Evolutionary conservation across 2,888 invertebrate species (phyloP), one percentile per base, ranked within the genome.

Genomic region (Pterostichus niger): DNA sequence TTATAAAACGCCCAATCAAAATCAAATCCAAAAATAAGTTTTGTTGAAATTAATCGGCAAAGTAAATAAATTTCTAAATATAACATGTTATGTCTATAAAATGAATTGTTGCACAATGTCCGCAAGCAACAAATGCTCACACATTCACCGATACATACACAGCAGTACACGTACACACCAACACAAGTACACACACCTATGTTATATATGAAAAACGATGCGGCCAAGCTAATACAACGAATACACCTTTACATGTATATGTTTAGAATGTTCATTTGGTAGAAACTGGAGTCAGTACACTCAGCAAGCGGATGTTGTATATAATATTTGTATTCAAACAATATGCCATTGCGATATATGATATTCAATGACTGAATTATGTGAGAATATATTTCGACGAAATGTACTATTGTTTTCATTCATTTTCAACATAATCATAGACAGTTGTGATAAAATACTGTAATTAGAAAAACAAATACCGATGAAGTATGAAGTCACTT

Each of bases 181-280:
- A 44, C 44, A 80, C 54, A 80, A 13, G 73, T 11, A 73, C 24
- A 81, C 15, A 81, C 56, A 71, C 17, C 31, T 35, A 73, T 64
- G 31, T 52, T 73, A 81, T 64, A 73, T 73, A 71, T 59, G 54
- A n/a, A 82, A 76, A 76, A 75, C 59, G 75, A 82, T 76, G 82
- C 82, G 82, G 82, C 82, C 82, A 73, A 82, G 82, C 75, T 76
- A 54, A 82, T 82, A 82, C 82, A 82, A 82, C 82, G 82, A 82
- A 82, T 81, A 81, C 81, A 81, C 81, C 40, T 82, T 82, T 73
- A 82, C 77, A 71, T 46, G 61, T 82, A 61, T 75, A 82, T 76
- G 75, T 82, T 64, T 82, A 82, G 61, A 80, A 52, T 75, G 82
- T 82, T 82, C 75, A 71, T 44, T 71, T 71, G 68, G 68, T 71